Evolutionary conservation across 1,140 invertebrate genomes (phyloP).

Genomic region (Camponotus pennsylvanicus): DNA sequence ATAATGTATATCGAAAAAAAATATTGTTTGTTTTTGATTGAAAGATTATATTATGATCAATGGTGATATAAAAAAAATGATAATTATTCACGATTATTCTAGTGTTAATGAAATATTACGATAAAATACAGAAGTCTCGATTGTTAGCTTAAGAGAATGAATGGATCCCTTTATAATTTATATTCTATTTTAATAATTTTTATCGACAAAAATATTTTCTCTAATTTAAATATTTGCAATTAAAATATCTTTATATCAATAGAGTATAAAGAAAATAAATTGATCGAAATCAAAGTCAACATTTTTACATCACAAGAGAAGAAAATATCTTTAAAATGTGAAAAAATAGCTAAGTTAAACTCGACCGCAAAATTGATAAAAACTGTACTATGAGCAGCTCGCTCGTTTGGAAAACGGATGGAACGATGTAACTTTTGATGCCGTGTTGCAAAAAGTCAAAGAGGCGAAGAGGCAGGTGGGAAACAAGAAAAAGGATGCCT

Average conservation of each 20-base stretch:
- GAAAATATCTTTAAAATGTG: slow-evolving; percentile 8
- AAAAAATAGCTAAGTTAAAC: slow-evolving; percentile 4
- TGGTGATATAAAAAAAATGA: neutral
- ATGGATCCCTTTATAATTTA: neutral
- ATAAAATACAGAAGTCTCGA: neutral
- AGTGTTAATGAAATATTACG: neutral
- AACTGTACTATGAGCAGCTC: slow-evolving; percentile 18
- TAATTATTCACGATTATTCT: neutral
- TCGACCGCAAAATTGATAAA: slow-evolving; percentile 14
- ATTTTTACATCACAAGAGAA: neutral
- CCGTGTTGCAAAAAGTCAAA: slow-evolving; percentile 2
- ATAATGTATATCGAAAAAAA: neutral
- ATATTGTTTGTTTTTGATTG: neutral
- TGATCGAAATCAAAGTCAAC: slow-evolving; percentile 18
- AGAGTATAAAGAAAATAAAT: neutral
- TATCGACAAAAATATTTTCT: neutral
- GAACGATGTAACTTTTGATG: slow-evolving; percentile 24
- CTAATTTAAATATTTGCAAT: neutral
- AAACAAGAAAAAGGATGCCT: neutral
- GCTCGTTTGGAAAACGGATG: slow-evolving; percentile 1
- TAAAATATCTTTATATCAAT: neutral
- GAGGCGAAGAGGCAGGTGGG: neutral
- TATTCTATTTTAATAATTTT: neutral
- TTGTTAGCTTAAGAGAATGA: neutral
- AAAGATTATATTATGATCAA: neutral